These are phyloP conservation scores for Platycnemis pennipes DNA, from an alignment of 2,888 invertebrate species.

Conservation along the genomic window DNA sequence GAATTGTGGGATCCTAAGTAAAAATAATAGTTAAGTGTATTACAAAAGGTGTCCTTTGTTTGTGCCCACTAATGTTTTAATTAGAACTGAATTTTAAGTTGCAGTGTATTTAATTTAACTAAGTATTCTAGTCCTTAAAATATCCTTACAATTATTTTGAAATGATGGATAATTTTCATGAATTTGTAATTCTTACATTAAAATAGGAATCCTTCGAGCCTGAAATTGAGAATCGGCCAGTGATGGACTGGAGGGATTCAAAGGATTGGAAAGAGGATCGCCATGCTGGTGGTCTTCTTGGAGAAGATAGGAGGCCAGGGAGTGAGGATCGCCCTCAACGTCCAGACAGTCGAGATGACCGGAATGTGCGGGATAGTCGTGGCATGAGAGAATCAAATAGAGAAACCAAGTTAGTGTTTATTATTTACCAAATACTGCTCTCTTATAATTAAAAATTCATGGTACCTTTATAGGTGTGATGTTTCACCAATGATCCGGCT, in stretches of 20 bases:
- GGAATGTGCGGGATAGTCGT: constrained; percentile 79
- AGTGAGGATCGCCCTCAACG: constrained; percentile 80
- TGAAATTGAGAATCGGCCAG: constrained; percentile 75
- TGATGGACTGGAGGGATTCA: constrained; percentile 70
- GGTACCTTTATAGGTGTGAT: too few species aligned
- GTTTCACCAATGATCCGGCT: too few species aligned
- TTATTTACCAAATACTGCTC: neutral
- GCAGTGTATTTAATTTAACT: too few species aligned
- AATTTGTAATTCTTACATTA: constrained; percentile 70
- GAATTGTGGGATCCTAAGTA: too few species aligned
- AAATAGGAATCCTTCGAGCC: constrained; percentile 75
- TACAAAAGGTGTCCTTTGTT: too few species aligned
- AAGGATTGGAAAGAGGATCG: constrained; percentile 52
- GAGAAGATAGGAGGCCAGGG: constrained; percentile 75
- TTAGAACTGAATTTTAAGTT: too few species aligned
- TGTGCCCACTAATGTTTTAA: too few species aligned
- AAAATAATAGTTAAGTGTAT: too few species aligned
- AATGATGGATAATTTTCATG: too few species aligned
- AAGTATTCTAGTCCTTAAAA: too few species aligned
- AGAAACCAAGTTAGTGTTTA: constrained; percentile 80
- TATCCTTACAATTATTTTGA: too few species aligned
- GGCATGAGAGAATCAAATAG: constrained; percentile 79
- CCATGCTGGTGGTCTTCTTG: constrained; percentile 72
- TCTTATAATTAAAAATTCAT: too few species aligned
- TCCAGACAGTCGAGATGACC: constrained; percentile 83